phyloP scores from a whole-genome alignment of 2,113 vertebrate species.

The Actenoides lindsayi region DNA sequence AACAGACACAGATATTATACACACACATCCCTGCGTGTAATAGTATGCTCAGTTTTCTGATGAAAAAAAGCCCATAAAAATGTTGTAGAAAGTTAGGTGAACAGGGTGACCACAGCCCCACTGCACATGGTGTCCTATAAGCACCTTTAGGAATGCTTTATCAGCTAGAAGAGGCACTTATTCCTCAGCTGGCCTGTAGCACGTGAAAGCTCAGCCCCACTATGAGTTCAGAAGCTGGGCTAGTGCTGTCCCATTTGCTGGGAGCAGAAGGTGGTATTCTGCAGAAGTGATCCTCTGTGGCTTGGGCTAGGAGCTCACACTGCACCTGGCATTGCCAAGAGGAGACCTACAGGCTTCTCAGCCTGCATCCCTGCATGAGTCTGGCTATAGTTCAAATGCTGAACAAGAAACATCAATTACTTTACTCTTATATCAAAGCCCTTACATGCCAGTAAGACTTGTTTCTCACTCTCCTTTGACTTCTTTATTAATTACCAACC shows the following conservation, averaged over 20 bases:
- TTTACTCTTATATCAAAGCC: neutral
- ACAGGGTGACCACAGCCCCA: neutral
- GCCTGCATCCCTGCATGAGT: neutral
- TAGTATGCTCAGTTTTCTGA: neutral
- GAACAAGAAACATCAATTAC: neutral
- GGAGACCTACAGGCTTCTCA: neutral
- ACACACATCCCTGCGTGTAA: neutral
- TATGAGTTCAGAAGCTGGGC: accelerated
- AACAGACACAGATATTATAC: neutral
- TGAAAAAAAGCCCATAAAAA: neutral
- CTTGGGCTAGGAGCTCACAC: accelerated
- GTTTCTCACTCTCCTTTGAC: neutral
- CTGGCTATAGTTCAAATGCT: neutral
- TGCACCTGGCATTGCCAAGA: accelerated
- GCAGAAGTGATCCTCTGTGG: neutral
- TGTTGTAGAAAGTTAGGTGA: neutral
- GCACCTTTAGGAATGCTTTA: neutral
- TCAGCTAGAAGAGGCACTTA: neutral
- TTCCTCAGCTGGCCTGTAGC: neutral
- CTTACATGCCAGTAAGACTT: neutral
- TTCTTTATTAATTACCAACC: neutral
- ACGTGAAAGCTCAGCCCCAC: neutral
- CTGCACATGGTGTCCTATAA: neutral
- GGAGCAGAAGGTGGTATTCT: neutral
- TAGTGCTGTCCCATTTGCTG: accelerated